Base-by-base conservation (phyloP, 1,140 invertebrate genomes). In the Zaprionus davidi region DNA sequence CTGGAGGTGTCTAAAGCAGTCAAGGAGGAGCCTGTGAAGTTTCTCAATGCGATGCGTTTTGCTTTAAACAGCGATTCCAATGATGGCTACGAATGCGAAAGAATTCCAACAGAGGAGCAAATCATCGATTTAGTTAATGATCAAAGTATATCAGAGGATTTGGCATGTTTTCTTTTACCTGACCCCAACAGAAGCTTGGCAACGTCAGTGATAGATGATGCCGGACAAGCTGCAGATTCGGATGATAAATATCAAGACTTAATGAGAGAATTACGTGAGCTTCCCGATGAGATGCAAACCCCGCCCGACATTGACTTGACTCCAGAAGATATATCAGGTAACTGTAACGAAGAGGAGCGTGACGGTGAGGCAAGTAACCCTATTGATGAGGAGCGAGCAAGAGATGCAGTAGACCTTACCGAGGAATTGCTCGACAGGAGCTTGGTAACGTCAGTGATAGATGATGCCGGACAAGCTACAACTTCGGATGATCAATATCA, bases 41-140 rank as follows among this genome's bases (percentile, higher is more conserved):
- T 76, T 22, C 70, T 76, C 2, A 26, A 38, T 36, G 49, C n/a
- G 17, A 15, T 76, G 41, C 70, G 74, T 11, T 76, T 76, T 34
- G 15, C 17, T 2, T 24, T 72, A 0, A 20, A 38, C 3, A 44
- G 49, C 31, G 28, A 5, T 7, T 4, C 13, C 1, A 76, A 9
- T 46, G 63, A 22, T 0, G 51, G 44, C 3, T 72, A 62, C 20
- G 12, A 20, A 11, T 76, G 74, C 55, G 74, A 76, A 20, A 1
- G 3, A 1, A 73, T 76, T 15, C 0, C 62, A 2, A 1, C 22
- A 2, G 51, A 76, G 11, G 69, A 76, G n/a, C 55, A 71, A 57
- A 46, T 76, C 22, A 67, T 76, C 5, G 41, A 72, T 49, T 9
- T 76, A 6, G 73, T 59, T 26, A 15, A 7, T 24, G 62, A 62